Base-by-base conservation (phyloP, 2,797 vertebrate species). In the Malurus splendens region DNA sequence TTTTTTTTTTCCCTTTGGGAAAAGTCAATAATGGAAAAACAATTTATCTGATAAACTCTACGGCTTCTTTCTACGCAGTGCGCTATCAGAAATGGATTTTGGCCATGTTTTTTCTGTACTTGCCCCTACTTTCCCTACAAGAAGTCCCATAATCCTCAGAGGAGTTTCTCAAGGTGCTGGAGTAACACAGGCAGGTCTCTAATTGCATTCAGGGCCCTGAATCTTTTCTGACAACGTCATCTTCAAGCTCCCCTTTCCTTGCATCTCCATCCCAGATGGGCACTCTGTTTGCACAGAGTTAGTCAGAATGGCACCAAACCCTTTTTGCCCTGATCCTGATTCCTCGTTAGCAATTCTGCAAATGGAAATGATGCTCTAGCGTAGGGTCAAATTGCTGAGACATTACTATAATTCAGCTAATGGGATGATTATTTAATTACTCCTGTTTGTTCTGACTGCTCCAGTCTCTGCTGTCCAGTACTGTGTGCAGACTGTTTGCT, bases 341-440 rank as follows among this genome's bases (percentile, higher is more conserved):
- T 62, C 80, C 62, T 68, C 25, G 13, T 66, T 77, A 84, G 28
- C 50, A 72, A 30, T 79, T 28, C 61, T 79, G 23, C 70, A 88
- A 73, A 66, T 73, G 41, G 52, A 88, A 91, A 48, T 50, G 41
- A 30, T 88, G 56, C 44, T 67, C 15, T 57, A 44, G 32, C 64
- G 22, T 20, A 81, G 65, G 70, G 81, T 84, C 39, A 70, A 82
- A 76, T 85, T 47, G 36, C 18, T 14, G 67, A 74, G 61, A 62
- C 52, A 81, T 90, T 86, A 60, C 55, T 79, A 20, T 85, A 81
- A 92, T 93, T 93, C 67, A 74, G 62, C 38, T 94, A 91, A 95
- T 86, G 47, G 66, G n/a, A 62, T 77, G 73, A 83, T 86, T 88
- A 57, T 73, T 87, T 82, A 93, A 83, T 47, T 74, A 42, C 68